Evolutionary conservation across 35 echinoderm and acorn worm genomes (phyloP), one percentile per base, ranked within the genome.

Genomic region (Apostichopus parvimensis): DNA sequence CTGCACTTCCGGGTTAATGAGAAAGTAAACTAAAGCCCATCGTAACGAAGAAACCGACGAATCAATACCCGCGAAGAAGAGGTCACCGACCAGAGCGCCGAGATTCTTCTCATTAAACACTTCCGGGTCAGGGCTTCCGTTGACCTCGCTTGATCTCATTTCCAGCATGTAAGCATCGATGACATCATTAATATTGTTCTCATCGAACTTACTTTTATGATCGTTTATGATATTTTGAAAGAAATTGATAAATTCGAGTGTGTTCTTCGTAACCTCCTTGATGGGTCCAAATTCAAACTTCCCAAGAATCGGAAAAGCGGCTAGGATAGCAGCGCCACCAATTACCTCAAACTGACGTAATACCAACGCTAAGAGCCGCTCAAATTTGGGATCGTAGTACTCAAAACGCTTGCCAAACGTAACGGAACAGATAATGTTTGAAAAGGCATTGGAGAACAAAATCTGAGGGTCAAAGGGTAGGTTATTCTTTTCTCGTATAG

Each of bases 11-110:
- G 94, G 96, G 56, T 94, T 59, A 11, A 85, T 65, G 55, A 95
- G 73, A 65, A 98, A 68, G 53, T 94, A 95, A 0, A 95, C 81
- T 13, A 98, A 79, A 15, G 91, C 78, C 96, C 96, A 98, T 53
- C 85, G 58, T 55, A 95, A 58, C 4, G 96, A 93, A 5, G 94
- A 92, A 6, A 94, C 65, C 59, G 94, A 90, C 7, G 96, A 94
- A 57, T 98, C 96, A 64, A 92, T 93, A 14, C 96, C 96, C 68
- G 94, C 96, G 57, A 86, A 70, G 84, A 98, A 95, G 9, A 98
- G 13, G 62, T 98, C 94, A 26, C 77, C 90, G 2, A 95, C 79
- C 2, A 87, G 55, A 24, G 77, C 90, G 23, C 82, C 56, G 21
- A 87, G 73, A 26, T 58, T 78, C 9, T 17, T 77, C 59, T 65